Percentiles rank a stretch among this genome's conserved stretches.
phyloP scores from a whole-genome alignment of 2,888 invertebrate genomes.

The Perizoma affinitatum region DNA sequence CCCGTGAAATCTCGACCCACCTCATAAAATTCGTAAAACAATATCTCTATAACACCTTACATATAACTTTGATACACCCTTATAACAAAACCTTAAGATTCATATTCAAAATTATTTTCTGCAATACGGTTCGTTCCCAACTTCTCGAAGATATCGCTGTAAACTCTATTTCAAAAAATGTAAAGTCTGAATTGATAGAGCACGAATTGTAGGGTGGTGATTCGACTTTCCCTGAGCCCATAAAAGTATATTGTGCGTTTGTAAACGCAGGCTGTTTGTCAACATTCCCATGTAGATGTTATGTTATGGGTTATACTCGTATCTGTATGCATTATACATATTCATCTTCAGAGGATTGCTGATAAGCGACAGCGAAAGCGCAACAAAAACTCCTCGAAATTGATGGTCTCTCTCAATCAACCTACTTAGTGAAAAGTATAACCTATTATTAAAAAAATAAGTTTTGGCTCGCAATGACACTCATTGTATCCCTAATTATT shows the following conservation, averaged over 20 bases:
- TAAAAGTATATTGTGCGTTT: conserved; percentile 83
- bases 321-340: conserved; percentile 29
- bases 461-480: too few relatives aligned
- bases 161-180: conserved; percentile 7
- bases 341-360: conserved; percentile 24
- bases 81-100: conserved; percentile 38
- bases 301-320: conserved; percentile 45
- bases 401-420: too few relatives aligned
- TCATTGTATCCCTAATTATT: too few relatives aligned
- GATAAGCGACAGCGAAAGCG: conserved; percentile 8
- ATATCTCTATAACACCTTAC: conserved; percentile 61
- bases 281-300: conserved; percentile 80
- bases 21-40: conserved; percentile 83
- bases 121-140: conserved; percentile 18
- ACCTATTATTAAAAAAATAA: too few relatives aligned
- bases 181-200: conserved; percentile 39
- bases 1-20: conserved; percentile 76
- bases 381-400: too few relatives aligned
- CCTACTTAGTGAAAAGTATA: too few relatives aligned
- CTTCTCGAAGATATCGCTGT: background rate
- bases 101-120: conserved; percentile 32
- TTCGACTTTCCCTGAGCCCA: conserved; percentile 74
- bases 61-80: conserved; percentile 21
- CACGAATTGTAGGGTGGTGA: conserved; percentile 42
- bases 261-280: conserved; percentile 80